These are phyloP conservation scores for Rhadinocentrus ornatus DNA, from an alignment of 2,797 vertebrate species.

Conservation along the genomic window DNA sequence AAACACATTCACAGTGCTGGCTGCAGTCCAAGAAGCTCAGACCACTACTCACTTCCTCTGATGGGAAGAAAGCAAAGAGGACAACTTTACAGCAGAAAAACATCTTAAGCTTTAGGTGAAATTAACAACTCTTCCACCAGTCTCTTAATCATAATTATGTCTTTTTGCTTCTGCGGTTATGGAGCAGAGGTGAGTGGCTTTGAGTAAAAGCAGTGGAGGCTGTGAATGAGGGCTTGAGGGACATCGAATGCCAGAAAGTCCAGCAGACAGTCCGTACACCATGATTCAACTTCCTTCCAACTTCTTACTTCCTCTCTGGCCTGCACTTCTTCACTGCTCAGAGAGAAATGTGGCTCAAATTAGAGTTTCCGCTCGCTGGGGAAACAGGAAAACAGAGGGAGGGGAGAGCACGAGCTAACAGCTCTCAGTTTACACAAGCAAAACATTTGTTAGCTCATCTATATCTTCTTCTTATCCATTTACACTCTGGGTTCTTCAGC, in stretches of 20 bases:
- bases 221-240: conserved; percentile 23
- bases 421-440: conserved; percentile 66
- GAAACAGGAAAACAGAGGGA: conserved; percentile 77
- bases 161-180: conserved; percentile 23
- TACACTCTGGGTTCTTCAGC: conserved; percentile 33
- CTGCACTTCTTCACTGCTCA: conserved; percentile 60
- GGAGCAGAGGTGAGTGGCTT: not conserved
- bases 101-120: conserved; percentile 8
- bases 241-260: conserved; percentile 53
- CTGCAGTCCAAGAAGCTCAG: conserved; percentile 41
- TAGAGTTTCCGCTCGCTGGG: conserved; percentile 82
- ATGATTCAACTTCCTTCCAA: conserved; percentile 82
- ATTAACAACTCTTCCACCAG: conserved; percentile 7
- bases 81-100: conserved; percentile 18
- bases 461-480: conserved; percentile 29
- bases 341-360: conserved; percentile 84
- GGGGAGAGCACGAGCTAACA: conserved; percentile 48
- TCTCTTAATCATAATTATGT: conserved; percentile 22
- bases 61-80: conserved; percentile 38
- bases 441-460: conserved; percentile 66
- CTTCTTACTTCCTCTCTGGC: conserved; percentile 79
- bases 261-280: conserved; percentile 65
- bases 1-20: conserved; percentile 30
- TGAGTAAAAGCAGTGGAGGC: conserved; percentile 28
- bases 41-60: conserved; percentile 62